Conservation (phyloP, 2,113 vertebrate genomes). For the Psophia crepitans region DNA sequence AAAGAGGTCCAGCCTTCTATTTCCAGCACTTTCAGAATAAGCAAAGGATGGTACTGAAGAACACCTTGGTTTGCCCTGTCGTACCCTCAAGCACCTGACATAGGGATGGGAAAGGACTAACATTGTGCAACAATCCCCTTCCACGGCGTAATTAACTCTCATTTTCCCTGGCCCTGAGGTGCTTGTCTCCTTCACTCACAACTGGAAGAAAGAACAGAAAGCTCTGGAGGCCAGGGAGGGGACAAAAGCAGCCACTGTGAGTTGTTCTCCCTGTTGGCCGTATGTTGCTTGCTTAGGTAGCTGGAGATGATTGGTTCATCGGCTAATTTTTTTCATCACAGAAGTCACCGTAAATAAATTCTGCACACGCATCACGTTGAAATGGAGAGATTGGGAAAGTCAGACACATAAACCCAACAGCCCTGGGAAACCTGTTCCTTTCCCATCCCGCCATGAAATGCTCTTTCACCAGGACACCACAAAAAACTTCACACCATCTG, state of each 20-base stretch:
- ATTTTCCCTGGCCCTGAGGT: slow-evolving; percentile 6
- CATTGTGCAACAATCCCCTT: neutral
- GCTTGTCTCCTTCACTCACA: neutral
- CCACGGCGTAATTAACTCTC: neutral
- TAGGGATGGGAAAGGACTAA: neutral
- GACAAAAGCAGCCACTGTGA: neutral
- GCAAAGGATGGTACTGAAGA: neutral
- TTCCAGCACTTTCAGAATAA: neutral
- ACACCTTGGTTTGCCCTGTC: neutral
- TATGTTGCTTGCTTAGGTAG: neutral
- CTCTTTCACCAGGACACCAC: neutral
- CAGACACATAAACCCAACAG: neutral
- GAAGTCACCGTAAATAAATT: neutral
- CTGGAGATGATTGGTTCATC: neutral
- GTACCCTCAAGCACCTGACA: neutral
- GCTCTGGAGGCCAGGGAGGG: slow-evolving; percentile 34
- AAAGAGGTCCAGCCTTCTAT: neutral
- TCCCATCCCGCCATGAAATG: neutral
- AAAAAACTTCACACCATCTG: neutral
- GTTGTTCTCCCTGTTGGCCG: slow-evolving; percentile 8
- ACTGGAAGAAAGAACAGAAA: slow-evolving; percentile 24
- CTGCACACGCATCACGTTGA: neutral
- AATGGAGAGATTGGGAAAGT: neutral
- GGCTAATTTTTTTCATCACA: neutral
- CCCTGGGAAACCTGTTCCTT: neutral